A percentile compares a stretch with the other conserved stretches of the same genome.
These are phyloP conservation scores for Sarcophaga carnaria DNA, from an alignment of 2,888 invertebrate species.

Conservation along the genomic window DNA sequence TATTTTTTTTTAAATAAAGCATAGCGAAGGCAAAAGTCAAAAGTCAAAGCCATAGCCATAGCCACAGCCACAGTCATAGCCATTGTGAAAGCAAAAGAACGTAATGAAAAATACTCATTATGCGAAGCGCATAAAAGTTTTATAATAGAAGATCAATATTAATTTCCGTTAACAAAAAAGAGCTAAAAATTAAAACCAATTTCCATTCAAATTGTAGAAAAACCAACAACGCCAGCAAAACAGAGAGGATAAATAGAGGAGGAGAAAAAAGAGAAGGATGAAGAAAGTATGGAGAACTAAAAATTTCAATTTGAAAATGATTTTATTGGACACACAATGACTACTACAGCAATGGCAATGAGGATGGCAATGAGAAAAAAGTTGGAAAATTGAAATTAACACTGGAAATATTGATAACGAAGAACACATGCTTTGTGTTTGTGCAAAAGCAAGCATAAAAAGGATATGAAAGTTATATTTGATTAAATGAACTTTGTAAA, in stretches of 20 bases:
- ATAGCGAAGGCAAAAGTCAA: no score
- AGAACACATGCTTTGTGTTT: no score
- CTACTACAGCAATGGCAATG: not conserved
- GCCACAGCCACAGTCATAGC: no score
- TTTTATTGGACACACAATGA: not conserved
- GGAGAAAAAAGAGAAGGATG: not conserved
- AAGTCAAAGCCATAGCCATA: no score
- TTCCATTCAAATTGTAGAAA: slow-evolving; percentile 26
- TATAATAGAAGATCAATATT: slow-evolving; percentile 50
- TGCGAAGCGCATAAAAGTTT: slow-evolving; percentile 33
- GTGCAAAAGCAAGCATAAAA: no score
- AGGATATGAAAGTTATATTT: no score
- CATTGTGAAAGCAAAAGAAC: not conserved
- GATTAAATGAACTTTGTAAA: no score
- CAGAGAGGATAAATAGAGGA: not conserved
- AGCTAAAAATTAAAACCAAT: slow-evolving; percentile 48
- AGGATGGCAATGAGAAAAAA: not conserved
- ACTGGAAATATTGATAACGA: not conserved
- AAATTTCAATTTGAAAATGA: no score
- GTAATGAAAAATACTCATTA: slow-evolving; percentile 8
- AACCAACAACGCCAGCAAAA: not conserved
- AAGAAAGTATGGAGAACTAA: no score
- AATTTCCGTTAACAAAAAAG: slow-evolving; percentile 46
- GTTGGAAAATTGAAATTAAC: not conserved
- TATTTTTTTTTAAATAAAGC: no score